Percentiles rank a stretch among this genome's conserved stretches.
Conservation (phyloP, 2,113 vertebrate species). For the Sprattus sprattus region DNA sequence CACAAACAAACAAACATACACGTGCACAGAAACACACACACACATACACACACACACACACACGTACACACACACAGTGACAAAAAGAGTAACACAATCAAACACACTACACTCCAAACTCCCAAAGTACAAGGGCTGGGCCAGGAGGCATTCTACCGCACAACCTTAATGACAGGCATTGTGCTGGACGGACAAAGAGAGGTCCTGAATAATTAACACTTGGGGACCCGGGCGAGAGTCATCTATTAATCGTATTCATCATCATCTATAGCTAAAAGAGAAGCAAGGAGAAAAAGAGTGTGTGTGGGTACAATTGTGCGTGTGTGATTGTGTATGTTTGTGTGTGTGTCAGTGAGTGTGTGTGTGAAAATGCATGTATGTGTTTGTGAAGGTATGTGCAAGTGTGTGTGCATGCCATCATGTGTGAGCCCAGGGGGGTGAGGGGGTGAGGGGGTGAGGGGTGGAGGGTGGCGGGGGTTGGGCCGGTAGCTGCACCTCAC, state of each 20-base stretch:
- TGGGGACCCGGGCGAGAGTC: conserved; percentile 71
- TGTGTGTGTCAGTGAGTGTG: no score
- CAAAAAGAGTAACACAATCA: background rate
- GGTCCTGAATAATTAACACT: conserved; percentile 74
- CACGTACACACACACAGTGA: conserved; percentile 27
- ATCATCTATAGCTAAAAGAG: conserved; percentile 68
- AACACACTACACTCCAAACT: no score
- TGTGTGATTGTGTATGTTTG: background rate
- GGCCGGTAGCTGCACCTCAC: no score
- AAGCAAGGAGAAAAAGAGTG: conserved; percentile 33
- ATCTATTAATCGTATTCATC: conserved; percentile 76
- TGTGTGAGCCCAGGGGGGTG: background rate
- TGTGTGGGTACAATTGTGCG: background rate
- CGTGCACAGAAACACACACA: background rate
- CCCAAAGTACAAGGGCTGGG: no score
- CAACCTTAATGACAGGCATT: conserved; percentile 78
- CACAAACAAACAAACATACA: no score
- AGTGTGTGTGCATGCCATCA: background rate
- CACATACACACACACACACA: conserved; percentile 33
- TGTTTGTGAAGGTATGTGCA: background rate
- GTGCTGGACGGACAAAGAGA: conserved; percentile 77
- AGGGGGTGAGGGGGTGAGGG: no score
- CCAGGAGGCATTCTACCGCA: conserved; percentile 40
- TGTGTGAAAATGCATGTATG: no score
- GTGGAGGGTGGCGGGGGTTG: no score